Conservation (phyloP, 2,113 vertebrate species). For the Porphyrio hochstetteri region DNA sequence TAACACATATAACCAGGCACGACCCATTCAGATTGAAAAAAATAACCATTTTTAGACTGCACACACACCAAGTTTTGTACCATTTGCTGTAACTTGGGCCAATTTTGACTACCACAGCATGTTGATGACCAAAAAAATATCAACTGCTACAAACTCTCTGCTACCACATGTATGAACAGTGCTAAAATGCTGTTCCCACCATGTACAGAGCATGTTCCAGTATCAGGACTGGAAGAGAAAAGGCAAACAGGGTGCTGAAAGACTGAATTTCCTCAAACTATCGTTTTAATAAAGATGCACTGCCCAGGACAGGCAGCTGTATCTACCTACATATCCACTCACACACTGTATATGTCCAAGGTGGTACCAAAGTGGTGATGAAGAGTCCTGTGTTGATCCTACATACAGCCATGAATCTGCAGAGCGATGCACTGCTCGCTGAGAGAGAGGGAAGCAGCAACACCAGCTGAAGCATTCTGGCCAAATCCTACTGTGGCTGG, state of each 20-base stretch:
- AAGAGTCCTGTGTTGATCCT: not conserved
- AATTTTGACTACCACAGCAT: not conserved
- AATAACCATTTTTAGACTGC: not conserved
- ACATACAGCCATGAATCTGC: not conserved
- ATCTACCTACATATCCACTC: not conserved
- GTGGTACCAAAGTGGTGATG: not conserved
- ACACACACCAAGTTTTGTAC: not conserved
- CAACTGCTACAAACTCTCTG: not conserved
- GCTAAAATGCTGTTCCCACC: not conserved
- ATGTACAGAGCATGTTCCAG: not conserved
- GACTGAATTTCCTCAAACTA: rapidly evolving
- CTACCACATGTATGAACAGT: not conserved
- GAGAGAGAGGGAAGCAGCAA: not conserved
- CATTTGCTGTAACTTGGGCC: not conserved
- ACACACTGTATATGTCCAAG: not conserved
- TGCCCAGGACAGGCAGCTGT: not conserved
- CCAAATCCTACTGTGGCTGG: not conserved
- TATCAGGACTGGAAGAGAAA: not conserved
- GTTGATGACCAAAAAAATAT: not conserved
- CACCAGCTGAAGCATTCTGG: not conserved
- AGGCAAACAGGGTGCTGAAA: not conserved
- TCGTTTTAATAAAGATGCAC: not conserved
- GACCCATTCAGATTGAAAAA: not conserved
- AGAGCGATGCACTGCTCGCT: not conserved
- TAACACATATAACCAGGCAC: not conserved